Evolutionary conservation across 1,140 invertebrate species (phyloP).

Genomic region (Pogonomyrmex californicus): DNA sequence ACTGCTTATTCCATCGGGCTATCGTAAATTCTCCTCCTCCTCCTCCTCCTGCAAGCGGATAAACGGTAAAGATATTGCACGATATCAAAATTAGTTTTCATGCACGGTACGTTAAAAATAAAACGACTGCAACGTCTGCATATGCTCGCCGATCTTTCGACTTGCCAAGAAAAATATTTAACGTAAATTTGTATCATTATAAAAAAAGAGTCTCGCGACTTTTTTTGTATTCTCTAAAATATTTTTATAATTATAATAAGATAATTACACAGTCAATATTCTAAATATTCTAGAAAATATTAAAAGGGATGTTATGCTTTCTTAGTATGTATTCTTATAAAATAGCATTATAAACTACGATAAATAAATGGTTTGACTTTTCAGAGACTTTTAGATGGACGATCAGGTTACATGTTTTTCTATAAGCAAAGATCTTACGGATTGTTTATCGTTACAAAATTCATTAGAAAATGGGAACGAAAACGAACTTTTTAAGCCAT

Average conservation of each 20-base stretch:
- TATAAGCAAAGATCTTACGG: conserved; percentile 19
- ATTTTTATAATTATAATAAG: not conserved
- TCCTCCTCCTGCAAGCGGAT: not conserved
- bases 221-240: not conserved
- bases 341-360: no score
- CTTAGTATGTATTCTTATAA: no score
- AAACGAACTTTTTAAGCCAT: conserved; percentile 60
- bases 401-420: not conserved
- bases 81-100: conserved; percentile 50
- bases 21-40: conserved; percentile 25
- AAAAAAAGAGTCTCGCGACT: not conserved
- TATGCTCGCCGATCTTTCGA: not conserved
- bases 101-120: conserved; percentile 13
- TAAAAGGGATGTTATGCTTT: no score
- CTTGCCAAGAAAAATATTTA: not conserved
- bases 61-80: conserved; percentile 29
- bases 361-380: not conserved
- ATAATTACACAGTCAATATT: not conserved
- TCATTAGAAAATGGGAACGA: conserved; percentile 56
- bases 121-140: not conserved
- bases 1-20: conserved; percentile 48
- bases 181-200: not conserved
- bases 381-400: not conserved
- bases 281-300: no score
- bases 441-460: conserved; percentile 55